Evolutionary conservation across 1,140 invertebrate genomes (phyloP), one percentile per base, ranked within the genome.

Genomic region (Ceratina australensis): DNA sequence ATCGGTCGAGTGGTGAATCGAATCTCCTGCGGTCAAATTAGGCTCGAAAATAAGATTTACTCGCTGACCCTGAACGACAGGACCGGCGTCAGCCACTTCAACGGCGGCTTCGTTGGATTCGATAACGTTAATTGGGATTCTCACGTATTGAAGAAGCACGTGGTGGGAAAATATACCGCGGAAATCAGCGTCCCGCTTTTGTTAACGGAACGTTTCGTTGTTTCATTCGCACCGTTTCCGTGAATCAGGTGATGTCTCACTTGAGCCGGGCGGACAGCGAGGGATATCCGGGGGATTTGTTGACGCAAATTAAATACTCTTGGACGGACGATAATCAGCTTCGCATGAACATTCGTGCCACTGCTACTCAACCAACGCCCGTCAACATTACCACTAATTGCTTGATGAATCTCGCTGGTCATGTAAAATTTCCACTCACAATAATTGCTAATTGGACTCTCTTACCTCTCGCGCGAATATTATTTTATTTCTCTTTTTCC

Each of bases 401-500:
- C 20, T 95, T 95, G 81, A 96, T 96, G 85, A 96, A 96, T 90
- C 88, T 96, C 10, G 94, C 92, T 49, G 95, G 95, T 7, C 94
- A 95, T 85, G 88, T 88, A 82, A 87, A 87, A 68, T 54, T 54
- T 54, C 52, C 16, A n/a, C n/a, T 54, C 16, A 54, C 52, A 54
- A 54, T 54, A n/a, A 54, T 54, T 54, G 5, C n/a, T n/a, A 54
- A 54, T 54, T 54, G n/a, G 15, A n/a, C 52, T 54, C 52, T 54
- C 52, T 54, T 54, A 16, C 52, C 52, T 54, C n/a, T 3, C 52
- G 13, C 52, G 33, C 33, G 5, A n/a, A 42, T 10, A 42, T 42
- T 42, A 42, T 42, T 42, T 42, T 42, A 42, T 42, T 42, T 42
- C 33, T 10, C 33, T 42, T 42, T 33, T 33, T 42, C 10, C 10